A percentile compares a stretch with the other conserved stretches of the same genome.
These are phyloP conservation scores for Stratiomys singularior DNA, from an alignment of 2,888 invertebrate genomes.

Conservation along the genomic window DNA sequence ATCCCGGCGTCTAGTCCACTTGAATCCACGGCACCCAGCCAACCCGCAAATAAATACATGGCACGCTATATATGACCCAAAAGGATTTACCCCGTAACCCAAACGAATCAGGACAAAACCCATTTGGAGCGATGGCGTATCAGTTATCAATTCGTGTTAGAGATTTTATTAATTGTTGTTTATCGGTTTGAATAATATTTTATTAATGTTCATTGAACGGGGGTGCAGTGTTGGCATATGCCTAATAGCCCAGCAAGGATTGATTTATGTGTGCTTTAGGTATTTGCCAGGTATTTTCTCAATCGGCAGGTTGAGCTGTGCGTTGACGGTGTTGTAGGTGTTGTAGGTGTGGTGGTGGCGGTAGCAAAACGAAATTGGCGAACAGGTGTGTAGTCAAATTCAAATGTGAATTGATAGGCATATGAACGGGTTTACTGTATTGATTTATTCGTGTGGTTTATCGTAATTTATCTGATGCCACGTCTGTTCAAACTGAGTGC, in stretches of 20 bases:
- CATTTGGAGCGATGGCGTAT: not conserved
- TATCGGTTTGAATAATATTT: constrained; percentile 36
- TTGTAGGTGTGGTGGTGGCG: not conserved
- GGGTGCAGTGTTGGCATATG: not conserved
- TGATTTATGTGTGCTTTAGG: constrained; percentile 25
- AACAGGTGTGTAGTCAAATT: constrained; percentile 31
- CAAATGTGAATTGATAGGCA: not conserved
- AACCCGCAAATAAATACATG: not conserved
- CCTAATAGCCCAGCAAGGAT: constrained; percentile 33
- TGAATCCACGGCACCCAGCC: not conserved
- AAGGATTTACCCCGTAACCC: constrained; percentile 18
- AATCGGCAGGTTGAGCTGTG: not conserved
- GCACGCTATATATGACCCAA: not conserved
- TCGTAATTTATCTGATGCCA: constrained; percentile 25
- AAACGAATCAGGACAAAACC: not conserved
- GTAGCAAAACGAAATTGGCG: not conserved
- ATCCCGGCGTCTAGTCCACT: constrained; percentile 9
- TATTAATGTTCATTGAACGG: constrained; percentile 23
- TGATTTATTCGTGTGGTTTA: constrained; percentile 40
- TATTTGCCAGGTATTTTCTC: constrained; percentile 9
- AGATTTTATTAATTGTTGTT: constrained; percentile 42
- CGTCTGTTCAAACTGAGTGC: constrained; percentile 25
- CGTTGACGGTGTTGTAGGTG: not conserved
- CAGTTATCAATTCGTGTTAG: constrained; percentile 25
- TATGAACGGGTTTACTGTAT: constrained; percentile 25